Evolutionary conservation across 2,888 invertebrate species (phyloP).

Genomic region (Heteromyza rotundicornis): DNA sequence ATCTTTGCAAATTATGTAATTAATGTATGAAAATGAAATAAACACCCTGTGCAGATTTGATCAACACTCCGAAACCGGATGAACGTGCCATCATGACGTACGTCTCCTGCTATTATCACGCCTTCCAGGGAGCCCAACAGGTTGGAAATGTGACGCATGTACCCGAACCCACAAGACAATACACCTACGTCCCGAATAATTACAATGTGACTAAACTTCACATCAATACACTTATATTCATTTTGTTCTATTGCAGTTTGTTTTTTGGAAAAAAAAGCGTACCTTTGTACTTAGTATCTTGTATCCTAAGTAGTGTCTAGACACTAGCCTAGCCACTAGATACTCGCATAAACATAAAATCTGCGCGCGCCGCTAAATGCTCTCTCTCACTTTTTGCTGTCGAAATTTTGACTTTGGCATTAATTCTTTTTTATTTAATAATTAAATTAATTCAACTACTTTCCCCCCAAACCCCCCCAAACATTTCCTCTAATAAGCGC

Average conservation of each 20-base stretch:
- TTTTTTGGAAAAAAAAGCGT: constrained; percentile 45
- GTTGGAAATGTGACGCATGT: constrained; percentile 68
- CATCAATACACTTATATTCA: constrained; percentile 59
- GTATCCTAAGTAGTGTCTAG: constrained; percentile 1
- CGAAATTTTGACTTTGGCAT: too few species aligned
- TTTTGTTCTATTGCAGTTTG: constrained; percentile 50
- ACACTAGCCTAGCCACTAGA: background rate
- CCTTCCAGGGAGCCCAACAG: constrained; percentile 99
- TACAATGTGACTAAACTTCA: constrained; percentile 64
- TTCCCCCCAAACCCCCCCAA: too few species aligned
- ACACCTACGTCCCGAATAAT: constrained; percentile 64
- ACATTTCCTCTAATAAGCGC: constrained; percentile 10
- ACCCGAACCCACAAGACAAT: constrained; percentile 64
- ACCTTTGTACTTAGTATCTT: constrained; percentile 6
- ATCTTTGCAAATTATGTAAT: constrained; percentile 13
- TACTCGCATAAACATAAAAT: background rate
- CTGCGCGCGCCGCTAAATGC: background rate
- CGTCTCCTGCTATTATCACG: constrained; percentile 99
- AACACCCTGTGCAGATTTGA: constrained; percentile 80
- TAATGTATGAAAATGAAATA: too few species aligned
- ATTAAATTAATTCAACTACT: too few species aligned
- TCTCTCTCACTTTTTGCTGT: too few species aligned
- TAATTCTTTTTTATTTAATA: too few species aligned
- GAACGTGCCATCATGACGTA: constrained; percentile 99
- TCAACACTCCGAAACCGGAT: constrained; percentile 99